A percentile compares a stretch with the other conserved stretches of the same genome.
Evolutionary conservation across 2,797 vertebrate genomes (phyloP).

Genomic region (Poeciliopsis presidionis): DNA sequence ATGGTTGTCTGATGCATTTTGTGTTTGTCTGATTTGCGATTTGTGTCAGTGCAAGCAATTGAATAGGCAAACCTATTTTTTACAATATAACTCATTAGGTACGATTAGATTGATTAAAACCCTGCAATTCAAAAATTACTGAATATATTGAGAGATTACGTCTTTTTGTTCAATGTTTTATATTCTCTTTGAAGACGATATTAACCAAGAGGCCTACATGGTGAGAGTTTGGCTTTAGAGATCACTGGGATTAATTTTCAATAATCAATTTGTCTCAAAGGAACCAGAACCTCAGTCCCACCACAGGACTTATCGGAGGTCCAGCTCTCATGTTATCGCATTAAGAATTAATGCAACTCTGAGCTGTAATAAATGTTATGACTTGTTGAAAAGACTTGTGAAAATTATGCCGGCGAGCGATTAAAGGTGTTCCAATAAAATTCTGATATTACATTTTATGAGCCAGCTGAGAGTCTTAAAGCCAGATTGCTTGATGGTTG

Average conservation of each 20-base stretch:
- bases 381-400: background rate
- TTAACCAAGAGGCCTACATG: background rate
- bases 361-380: background rate
- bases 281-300: background rate
- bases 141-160: background rate
- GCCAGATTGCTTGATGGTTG: background rate
- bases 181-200: background rate
- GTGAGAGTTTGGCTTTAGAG: background rate
- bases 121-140: background rate
- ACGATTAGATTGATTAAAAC: background rate
- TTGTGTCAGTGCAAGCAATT: background rate
- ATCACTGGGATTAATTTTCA: background rate
- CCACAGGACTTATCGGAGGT: background rate
- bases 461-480: background rate
- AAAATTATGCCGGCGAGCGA: background rate
- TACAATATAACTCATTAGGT: background rate
- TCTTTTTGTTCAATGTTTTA: background rate
- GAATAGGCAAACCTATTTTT: background rate
- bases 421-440: background rate
- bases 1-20: background rate
- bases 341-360: background rate
- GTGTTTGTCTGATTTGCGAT: background rate
- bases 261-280: background rate
- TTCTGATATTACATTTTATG: background rate
- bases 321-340: background rate